These are phyloP conservation scores for Tenebrio molitor DNA, from an alignment of 1,140 invertebrate species.

Conservation along the genomic window DNA sequence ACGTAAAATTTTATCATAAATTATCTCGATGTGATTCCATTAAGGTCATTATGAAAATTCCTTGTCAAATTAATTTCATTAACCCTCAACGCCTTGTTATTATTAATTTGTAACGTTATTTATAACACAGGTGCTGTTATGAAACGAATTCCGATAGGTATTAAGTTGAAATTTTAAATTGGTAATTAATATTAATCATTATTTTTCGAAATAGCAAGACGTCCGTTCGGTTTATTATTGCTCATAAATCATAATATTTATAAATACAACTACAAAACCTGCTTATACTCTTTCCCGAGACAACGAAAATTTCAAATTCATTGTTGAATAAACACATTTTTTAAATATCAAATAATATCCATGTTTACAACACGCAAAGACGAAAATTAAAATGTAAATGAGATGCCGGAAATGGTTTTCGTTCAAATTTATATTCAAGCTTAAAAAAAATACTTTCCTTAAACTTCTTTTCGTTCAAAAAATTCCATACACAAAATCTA, in stretches of 20 bases:
- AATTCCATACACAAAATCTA: too few relatives aligned
- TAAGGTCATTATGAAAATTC: slow-evolving; percentile 33
- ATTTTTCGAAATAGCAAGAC: slow-evolving; percentile 10
- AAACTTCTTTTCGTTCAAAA: too few relatives aligned
- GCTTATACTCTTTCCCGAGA: neutral
- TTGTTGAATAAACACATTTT: too few relatives aligned
- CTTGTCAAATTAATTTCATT: slow-evolving; percentile 37
- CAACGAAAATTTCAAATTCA: neutral
- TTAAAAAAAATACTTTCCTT: too few relatives aligned
- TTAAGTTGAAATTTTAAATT: slow-evolving; percentile 29
- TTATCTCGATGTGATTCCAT: slow-evolving; percentile 23
- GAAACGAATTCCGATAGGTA: slow-evolving; percentile 13
- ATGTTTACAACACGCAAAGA: too few relatives aligned
- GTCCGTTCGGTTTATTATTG: neutral
- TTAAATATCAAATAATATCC: too few relatives aligned
- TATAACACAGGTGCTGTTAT: slow-evolving; percentile 24
- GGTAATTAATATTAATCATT: slow-evolving; percentile 30
- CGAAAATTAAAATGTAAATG: too few relatives aligned
- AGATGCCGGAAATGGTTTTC: too few relatives aligned
- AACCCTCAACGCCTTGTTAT: slow-evolving; percentile 34
- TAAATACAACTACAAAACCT: neutral
- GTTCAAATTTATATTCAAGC: too few relatives aligned
- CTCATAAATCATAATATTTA: slow-evolving; percentile 13
- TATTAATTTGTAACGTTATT: slow-evolving; percentile 29
- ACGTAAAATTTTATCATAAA: slow-evolving; percentile 31